Base-by-base conservation (phyloP, 2,888 invertebrate genomes). In the Brachypalpus laphriformis region DNA sequence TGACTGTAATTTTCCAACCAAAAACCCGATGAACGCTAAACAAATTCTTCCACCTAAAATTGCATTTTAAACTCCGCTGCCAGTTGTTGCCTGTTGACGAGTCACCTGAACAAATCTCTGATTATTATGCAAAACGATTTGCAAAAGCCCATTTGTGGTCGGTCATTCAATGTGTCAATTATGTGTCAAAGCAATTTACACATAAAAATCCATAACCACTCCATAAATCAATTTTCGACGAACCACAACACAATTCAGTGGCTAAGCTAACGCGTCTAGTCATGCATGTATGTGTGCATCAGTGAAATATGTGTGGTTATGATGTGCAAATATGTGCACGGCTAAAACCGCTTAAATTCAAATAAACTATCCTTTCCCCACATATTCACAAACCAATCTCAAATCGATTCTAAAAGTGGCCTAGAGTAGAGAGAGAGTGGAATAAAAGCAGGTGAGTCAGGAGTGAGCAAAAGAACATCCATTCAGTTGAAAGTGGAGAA, bases 151-250 rank as follows among this genome's bases (percentile, higher is more conserved):
- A 80, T 80, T 82, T 76, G 76, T 71, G 71, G 77, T 82, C 56
- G 7, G 54, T 63, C 40, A 51, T 74, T 85, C 70, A 71, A 75
- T 59, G 42, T 70, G 83, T 78, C 83, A 83, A 83, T 83, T 83
- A 74, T 70, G 80, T 83, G 83, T 71, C 83, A 80, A 80, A 85
- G 70, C 83, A 85, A 80, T 83, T 85, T 65, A 56, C 31, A 31
- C 59, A 42, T 68, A 56, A 75, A 81, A 76, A 65, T 40, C 71
- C 51, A 47, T 34, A 65, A 83, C 54, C 68, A 68, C 61, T 63
- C 45, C 49, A 83, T 80, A 68, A 85, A 85, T 70, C 59, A 40
- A 75, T 75, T 75, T 59, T 34, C 9, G 6, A 28, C n/a, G 14
- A 40, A 40, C 65, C 40, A 59, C 22, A 57, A 22, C 47, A 78